These are phyloP conservation scores for Gnathonemus longibarbis DNA, from an alignment of 2,113 vertebrate genomes.

Conservation along the genomic window DNA sequence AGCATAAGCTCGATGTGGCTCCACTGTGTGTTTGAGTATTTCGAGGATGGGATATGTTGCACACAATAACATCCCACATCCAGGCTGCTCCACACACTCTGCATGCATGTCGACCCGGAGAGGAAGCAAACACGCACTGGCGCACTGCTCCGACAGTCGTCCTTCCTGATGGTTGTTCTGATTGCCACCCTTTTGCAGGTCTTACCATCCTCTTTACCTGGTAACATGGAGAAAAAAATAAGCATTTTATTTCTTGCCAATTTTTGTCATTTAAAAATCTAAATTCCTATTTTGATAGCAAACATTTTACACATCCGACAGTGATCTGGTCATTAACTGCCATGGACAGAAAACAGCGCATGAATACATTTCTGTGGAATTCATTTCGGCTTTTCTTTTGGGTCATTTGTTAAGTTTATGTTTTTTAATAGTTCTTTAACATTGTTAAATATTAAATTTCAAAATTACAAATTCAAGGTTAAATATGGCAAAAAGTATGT, in stretches of 20 bases:
- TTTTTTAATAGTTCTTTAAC: background rate
- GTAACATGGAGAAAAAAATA: slow-evolving; percentile 45
- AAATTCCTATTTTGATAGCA: background rate
- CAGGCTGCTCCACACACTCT: background rate
- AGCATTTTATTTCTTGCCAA: background rate
- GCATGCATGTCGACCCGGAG: background rate
- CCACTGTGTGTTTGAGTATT: background rate
- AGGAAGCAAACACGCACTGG: slow-evolving; percentile 67
- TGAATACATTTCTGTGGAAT: background rate
- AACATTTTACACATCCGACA: background rate
- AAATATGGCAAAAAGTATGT: background rate
- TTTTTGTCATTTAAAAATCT: background rate
- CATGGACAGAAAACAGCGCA: background rate
- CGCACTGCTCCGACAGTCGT: slow-evolving; percentile 85
- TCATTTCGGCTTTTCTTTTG: background rate
- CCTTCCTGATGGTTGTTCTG: slow-evolving; percentile 85
- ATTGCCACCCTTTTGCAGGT: slow-evolving; percentile 89
- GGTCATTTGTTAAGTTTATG: background rate
- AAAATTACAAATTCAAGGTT: background rate
- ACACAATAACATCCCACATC: background rate
- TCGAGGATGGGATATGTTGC: background rate
- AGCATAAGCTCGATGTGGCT: background rate
- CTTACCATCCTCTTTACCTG: slow-evolving; percentile 90
- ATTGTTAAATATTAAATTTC: background rate
- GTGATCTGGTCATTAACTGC: background rate